Percentiles rank a stretch among this genome's conserved stretches.
These are phyloP conservation scores for Drosophila seguyi DNA, from an alignment of 1,140 invertebrate genomes.

Conservation along the genomic window DNA sequence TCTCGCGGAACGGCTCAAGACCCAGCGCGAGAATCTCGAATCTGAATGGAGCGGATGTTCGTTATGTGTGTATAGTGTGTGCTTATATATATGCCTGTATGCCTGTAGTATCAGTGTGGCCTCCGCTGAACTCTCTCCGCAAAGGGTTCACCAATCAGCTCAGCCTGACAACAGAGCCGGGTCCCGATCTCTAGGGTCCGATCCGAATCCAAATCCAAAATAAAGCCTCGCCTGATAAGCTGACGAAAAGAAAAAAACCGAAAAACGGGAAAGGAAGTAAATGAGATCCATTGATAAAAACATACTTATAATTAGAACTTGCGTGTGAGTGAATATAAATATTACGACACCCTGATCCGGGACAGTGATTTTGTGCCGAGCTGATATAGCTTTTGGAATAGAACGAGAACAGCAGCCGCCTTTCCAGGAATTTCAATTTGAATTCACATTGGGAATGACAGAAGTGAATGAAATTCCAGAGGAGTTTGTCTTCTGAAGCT, in stretches of 20 bases:
- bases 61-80: constrained; percentile 32
- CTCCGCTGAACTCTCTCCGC: constrained; percentile 76
- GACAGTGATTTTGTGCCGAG: constrained; percentile 11
- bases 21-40: constrained; percentile 53
- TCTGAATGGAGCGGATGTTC: constrained; percentile 82
- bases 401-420: constrained; percentile 26
- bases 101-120: constrained; percentile 48
- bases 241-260: constrained; percentile 6
- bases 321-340: constrained; percentile 24
- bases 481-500: constrained; percentile 5
- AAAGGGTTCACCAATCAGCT: constrained; percentile 64
- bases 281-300: constrained; percentile 51
- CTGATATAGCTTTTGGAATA: constrained; percentile 29
- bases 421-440: constrained; percentile 3
- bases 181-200: constrained; percentile 32
- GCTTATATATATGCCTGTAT: constrained; percentile 15
- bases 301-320: constrained; percentile 22
- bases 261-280: constrained; percentile 34
- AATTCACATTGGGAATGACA: constrained; percentile 3
- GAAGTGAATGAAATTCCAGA: constrained; percentile 9
- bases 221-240: constrained; percentile 56
- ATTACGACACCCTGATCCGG: constrained; percentile 22
- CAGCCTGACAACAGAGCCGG: constrained; percentile 63
- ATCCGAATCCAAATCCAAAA: constrained; percentile 43
- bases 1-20: constrained; percentile 50